Evolutionary conservation across 2,113 vertebrate species (phyloP).

Genomic region (Toxostoma redivivum): DNA sequence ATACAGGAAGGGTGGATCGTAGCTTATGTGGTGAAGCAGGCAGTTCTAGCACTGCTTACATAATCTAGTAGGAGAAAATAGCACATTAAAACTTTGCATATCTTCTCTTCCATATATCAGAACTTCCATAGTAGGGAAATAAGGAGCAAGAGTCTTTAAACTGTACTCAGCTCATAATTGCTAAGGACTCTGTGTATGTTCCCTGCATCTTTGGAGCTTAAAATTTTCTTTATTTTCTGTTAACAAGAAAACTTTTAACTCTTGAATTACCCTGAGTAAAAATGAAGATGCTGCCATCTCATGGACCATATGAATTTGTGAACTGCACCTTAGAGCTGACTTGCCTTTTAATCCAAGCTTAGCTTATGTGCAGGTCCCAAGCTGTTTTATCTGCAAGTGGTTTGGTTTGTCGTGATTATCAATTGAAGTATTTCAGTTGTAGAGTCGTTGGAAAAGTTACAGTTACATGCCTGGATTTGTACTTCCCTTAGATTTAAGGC

Average conservation of each 20-base stretch:
- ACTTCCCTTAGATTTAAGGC: neutral
- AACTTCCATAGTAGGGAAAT: fast-evolving
- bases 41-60: neutral
- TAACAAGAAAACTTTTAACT: neutral
- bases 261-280: neutral
- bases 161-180: neutral
- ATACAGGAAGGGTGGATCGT: neutral
- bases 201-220: neutral
- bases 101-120: neutral
- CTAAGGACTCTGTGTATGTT: neutral
- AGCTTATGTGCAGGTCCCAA: neutral
- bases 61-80: neutral
- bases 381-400: neutral
- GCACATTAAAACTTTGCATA: neutral
- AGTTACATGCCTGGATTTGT: neutral
- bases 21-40: neutral
- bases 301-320: neutral
- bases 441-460: neutral
- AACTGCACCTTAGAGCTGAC: neutral
- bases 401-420: neutral
- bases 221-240: neutral
- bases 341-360: neutral
- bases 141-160: neutral
- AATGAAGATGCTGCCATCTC: neutral
- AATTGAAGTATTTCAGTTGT: neutral